These are phyloP conservation scores for Eulithis prunata DNA, from an alignment of 2,888 invertebrate species.

Conservation along the genomic window DNA sequence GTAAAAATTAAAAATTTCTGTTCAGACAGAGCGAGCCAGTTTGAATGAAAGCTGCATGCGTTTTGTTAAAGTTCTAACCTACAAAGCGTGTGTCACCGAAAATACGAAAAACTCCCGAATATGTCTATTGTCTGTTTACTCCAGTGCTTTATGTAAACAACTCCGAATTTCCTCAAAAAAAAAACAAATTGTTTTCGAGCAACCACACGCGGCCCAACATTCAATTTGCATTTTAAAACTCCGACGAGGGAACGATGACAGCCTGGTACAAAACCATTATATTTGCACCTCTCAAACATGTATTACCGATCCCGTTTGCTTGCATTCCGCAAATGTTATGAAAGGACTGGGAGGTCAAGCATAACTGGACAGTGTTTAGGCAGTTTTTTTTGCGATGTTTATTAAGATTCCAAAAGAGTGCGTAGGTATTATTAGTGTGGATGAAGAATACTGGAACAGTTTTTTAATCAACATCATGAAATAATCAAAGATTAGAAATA, in stretches of 20 bases:
- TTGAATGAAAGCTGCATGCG: slow-evolving; percentile 4
- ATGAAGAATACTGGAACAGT: too few relatives aligned
- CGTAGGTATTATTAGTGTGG: too few relatives aligned
- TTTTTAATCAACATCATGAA: too few relatives aligned
- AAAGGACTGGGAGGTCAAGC: slow-evolving; percentile 21
- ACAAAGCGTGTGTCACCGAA: slow-evolving; percentile 15
- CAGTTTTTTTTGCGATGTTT: too few relatives aligned
- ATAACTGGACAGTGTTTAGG: slow-evolving; percentile 22
- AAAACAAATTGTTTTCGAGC: slow-evolving; percentile 26
- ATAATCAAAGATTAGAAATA: too few relatives aligned
- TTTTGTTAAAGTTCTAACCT: slow-evolving; percentile 1
- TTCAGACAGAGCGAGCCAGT: neutral
- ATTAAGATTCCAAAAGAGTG: too few relatives aligned
- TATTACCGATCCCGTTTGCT: slow-evolving; percentile 32
- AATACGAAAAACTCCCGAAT: slow-evolving; percentile 11
- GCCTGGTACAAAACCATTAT: slow-evolving; percentile 33
- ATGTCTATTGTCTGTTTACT: slow-evolving; percentile 23
- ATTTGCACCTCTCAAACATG: slow-evolving; percentile 36
- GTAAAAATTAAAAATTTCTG: neutral
- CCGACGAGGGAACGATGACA: slow-evolving; percentile 32
- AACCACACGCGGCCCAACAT: slow-evolving; percentile 37
- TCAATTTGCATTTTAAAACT: slow-evolving; percentile 47
- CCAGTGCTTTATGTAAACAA: slow-evolving; percentile 23
- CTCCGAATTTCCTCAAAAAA: slow-evolving; percentile 18
- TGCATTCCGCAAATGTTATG: slow-evolving; percentile 25